Evolutionary conservation across 1,140 invertebrate genomes (phyloP).

Genomic region (Pteromalus puparum): DNA sequence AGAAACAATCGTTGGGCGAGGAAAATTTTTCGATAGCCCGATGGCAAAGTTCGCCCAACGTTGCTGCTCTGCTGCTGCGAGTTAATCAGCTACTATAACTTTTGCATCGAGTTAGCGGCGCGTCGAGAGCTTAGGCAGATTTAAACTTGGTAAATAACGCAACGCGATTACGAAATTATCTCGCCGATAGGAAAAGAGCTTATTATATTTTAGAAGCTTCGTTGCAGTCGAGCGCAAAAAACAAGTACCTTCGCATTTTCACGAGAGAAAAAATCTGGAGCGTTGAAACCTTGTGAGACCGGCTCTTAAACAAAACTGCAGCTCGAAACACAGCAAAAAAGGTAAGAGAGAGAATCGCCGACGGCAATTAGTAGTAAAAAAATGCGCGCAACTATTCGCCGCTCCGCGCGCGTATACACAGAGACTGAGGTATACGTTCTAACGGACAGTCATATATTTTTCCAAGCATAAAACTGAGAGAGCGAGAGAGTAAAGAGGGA

Average conservation of each 20-base stretch:
- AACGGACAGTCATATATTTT: constrained; percentile 2
- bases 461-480: constrained; percentile 16
- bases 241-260: neutral
- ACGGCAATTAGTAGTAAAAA: neutral
- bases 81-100: constrained; percentile 15
- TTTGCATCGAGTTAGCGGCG: constrained; percentile 3
- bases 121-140: neutral
- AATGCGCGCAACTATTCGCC: neutral
- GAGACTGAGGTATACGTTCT: neutral
- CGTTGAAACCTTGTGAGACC: neutral
- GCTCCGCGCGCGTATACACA: too few relatives aligned
- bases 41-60: neutral
- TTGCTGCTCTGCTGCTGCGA: neutral
- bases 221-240: neutral
- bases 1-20: neutral
- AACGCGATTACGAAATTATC: neutral
- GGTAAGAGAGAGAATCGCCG: neutral
- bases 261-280: neutral
- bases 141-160: neutral
- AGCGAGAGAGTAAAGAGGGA: neutral
- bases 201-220: neutral
- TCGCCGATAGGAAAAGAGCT: neutral
- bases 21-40: neutral
- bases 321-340: neutral
- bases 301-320: neutral